Base-by-base conservation (phyloP, 2,113 vertebrate genomes). In the Mesembrinibis cayennensis region DNA sequence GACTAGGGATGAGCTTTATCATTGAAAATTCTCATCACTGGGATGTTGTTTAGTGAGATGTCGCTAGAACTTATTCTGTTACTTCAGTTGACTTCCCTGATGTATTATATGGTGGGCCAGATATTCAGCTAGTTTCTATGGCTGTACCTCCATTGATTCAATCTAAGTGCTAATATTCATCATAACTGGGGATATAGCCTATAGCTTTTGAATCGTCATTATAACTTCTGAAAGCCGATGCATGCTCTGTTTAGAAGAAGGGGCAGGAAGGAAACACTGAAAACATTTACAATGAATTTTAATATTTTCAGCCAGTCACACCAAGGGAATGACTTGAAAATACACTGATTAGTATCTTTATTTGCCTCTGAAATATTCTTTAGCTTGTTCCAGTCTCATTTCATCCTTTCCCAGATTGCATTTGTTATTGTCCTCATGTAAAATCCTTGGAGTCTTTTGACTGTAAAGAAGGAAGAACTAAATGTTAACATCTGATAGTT, bases 171-270 rank as follows among this genome's bases (percentile, higher is more conserved):
- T 53, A 45, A 34, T 26, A 55, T 14, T 53, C 65, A 53, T 18
- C 16, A 14, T 40, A 47, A 20, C 21, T 32, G 66, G 53, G 50
- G 18, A 38, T 44, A 23, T 58, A 61, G 27, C 11, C 40, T 29
- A 58, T 65, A 90, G 59, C 65, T 74, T 66, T 90, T 77, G 82
- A 89, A 62, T 27, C 78, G 73, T 86, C 50, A 40, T 78, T 62
- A 13, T 67, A 78, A 85, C 91, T 89, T 87, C 65, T 73, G 55
- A 34, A 67, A 56, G 49, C 38, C 82, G 79, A 29, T 42, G 82
- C 56, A 25, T n/a, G 65, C 34, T 90, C 42, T 81, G 78, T 96
- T 89, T 72, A 74, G 84, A 97, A 65, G 91, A 94, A 84, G 69
- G 74, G 25, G 49, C 77, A 53, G 66, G 49, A 61, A 79, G 87